Conservation (phyloP, 2,888 invertebrate genomes). For the Strigamia maritima region DNA sequence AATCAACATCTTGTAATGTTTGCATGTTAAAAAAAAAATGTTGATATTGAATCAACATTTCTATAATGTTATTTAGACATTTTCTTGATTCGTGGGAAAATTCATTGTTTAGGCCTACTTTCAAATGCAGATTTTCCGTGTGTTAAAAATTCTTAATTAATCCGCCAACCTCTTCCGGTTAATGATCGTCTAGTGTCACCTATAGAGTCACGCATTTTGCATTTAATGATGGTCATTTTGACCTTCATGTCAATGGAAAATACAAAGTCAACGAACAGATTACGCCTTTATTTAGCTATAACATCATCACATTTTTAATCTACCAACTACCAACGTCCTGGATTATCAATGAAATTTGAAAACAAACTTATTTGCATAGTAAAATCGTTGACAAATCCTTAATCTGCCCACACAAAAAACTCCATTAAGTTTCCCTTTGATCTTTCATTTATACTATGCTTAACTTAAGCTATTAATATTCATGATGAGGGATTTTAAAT, state of each 20-base stretch:
- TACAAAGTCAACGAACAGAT: constrained; percentile 18
- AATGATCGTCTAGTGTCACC: neutral
- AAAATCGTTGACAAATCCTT: neutral
- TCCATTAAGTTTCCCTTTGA: constrained; percentile 8
- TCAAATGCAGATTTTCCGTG: neutral
- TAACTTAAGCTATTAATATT: neutral
- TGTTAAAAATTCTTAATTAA: neutral
- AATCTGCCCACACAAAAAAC: neutral
- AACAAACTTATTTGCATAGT: neutral
- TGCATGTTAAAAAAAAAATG: no score
- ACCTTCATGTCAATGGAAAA: constrained; percentile 1
- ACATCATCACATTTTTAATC: neutral
- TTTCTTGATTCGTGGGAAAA: no score
- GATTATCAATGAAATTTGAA: neutral
- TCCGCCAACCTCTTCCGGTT: neutral
- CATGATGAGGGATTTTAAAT: constrained; percentile 9
- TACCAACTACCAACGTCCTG: neutral
- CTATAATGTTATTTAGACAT: no score
- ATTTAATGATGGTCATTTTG: neutral
- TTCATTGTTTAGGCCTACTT: no score
- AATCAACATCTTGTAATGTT: no score
- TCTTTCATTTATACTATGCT: neutral
- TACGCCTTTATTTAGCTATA: constrained; percentile 15
- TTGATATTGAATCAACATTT: no score
- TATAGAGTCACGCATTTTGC: neutral